Conservation (phyloP, 2,888 invertebrate genomes). For the Hemaris fuciformis region DNA sequence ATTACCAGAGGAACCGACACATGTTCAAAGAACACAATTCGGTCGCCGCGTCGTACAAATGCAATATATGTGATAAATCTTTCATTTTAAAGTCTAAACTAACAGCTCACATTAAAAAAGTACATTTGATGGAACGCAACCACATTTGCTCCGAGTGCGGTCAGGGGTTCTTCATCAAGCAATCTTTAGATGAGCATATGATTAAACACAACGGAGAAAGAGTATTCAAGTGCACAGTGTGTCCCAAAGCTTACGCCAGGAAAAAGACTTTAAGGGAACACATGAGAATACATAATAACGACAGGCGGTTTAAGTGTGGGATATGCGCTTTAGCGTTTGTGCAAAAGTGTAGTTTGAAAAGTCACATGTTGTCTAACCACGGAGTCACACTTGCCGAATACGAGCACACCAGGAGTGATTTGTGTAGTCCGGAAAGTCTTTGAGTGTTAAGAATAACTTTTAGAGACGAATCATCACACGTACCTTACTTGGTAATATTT, state of each 20-base stretch:
- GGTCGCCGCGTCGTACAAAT: slow-evolving; percentile 60
- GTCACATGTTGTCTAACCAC: slow-evolving; percentile 70
- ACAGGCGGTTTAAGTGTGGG: slow-evolving; percentile 66
- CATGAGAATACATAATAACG: slow-evolving; percentile 73
- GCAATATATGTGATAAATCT: slow-evolving; percentile 67
- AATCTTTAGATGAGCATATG: slow-evolving; percentile 69
- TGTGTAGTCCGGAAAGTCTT: slow-evolving; percentile 13
- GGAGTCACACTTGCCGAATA: slow-evolving; percentile 60
- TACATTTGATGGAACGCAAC: slow-evolving; percentile 69
- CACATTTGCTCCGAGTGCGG: slow-evolving; percentile 68
- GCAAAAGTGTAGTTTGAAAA: slow-evolving; percentile 69
- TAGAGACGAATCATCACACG: background rate
- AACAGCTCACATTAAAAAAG: slow-evolving; percentile 68
- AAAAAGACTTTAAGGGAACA: slow-evolving; percentile 70
- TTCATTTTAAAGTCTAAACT: slow-evolving; percentile 67
- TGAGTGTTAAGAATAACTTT: background rate
- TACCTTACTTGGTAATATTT: too few relatives aligned
- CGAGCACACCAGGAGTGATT: slow-evolving; percentile 36
- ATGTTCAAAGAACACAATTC: slow-evolving; percentile 65
- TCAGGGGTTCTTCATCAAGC: slow-evolving; percentile 67
- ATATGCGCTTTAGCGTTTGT: slow-evolving; percentile 64
- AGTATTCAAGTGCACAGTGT: slow-evolving; percentile 62
- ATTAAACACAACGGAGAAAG: slow-evolving; percentile 67
- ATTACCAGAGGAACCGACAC: slow-evolving; percentile 66
- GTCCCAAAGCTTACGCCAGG: slow-evolving; percentile 64